Evolutionary conservation across 2,113 vertebrate species (phyloP), one percentile per base, ranked within the genome.

Genomic region (Sinocyclocheilus grahami): DNA sequence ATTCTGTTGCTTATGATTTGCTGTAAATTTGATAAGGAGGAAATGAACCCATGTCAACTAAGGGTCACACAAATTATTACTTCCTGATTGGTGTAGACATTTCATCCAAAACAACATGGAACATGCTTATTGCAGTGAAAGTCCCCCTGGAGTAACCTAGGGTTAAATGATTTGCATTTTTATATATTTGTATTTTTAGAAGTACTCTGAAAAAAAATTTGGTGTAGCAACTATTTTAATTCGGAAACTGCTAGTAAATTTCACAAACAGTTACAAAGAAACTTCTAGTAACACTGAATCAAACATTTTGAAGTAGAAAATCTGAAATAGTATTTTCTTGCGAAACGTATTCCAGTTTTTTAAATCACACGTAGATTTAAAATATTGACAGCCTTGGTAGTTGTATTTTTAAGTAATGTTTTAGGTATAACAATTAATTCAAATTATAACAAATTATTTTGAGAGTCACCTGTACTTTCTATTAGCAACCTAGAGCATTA

Each of bases 11-110:
- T 65, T 37, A 60, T 58, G 65, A 42, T 58, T 72, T 48, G 46
- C 14, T 55, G n/a, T 24, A 80, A 77, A 7, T 18, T 12, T 22
- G 30, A 85, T 9, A 11, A 78, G 53, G 48, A 72, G 82, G 76
- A 88, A 27, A 60, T 69, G 12, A 81, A 55, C 16, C 74, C 51
- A 33, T 42, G 63, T 86, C n/a, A 77, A 72, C 2, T 42, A 82
- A 62, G 77, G 16, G 62, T 39, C 48, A 76, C 24, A 42, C 27
- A 22, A 75, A 7, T 39, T 3, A 42, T 30, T 33, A 11, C 12
- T 62, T 71, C 67, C 30, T 37, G 6, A n/a, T 74, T 74, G 39
- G 14, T 22, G 22, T 4, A 74, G 71, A 74, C 4, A 42, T 42
- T 42, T 74, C 37, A 42, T 42, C 20, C 18, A 42, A 42, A 74